phyloP scores from a whole-genome alignment of 2,797 vertebrate species.

The Gymnocypris eckloni region DNA sequence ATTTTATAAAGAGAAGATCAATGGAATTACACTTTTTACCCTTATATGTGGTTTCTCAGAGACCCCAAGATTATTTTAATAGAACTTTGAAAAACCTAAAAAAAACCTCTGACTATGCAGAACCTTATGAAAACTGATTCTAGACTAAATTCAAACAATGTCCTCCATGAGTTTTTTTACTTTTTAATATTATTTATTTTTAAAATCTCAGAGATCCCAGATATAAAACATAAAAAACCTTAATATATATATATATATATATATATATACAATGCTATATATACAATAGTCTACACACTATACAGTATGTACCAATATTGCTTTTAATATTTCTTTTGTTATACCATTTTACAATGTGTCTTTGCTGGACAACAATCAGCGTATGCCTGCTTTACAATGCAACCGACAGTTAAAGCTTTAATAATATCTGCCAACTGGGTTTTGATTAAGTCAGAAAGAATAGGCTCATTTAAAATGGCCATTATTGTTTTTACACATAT shows the following conservation, averaged over 20 bases:
- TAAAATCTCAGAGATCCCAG: not conserved
- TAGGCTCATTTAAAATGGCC: not conserved
- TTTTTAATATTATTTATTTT: not conserved
- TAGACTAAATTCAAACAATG: not conserved
- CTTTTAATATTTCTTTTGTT: not conserved
- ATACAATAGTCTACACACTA: not conserved
- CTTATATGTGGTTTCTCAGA: conserved; percentile 37
- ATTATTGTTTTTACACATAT: conserved; percentile 31
- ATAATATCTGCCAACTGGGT: conserved; percentile 10
- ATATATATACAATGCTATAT: not conserved
- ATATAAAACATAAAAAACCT: not conserved
- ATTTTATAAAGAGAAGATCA: conserved; percentile 59
- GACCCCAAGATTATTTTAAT: not conserved
- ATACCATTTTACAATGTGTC: not conserved
- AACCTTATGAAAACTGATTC: not conserved
- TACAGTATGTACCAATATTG: not conserved
- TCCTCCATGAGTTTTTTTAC: too few relatives aligned
- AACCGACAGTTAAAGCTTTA: not conserved
- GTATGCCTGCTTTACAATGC: not conserved
- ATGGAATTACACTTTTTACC: conserved; percentile 62
- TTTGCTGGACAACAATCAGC: conserved; percentile 1
- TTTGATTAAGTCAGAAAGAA: conserved; percentile 17
- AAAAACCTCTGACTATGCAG: not conserved
- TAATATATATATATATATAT: too few relatives aligned
- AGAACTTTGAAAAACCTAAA: too few relatives aligned